Evolutionary conservation across 2,888 invertebrate genomes (phyloP).

Genomic region (Adela reaumurella): DNA sequence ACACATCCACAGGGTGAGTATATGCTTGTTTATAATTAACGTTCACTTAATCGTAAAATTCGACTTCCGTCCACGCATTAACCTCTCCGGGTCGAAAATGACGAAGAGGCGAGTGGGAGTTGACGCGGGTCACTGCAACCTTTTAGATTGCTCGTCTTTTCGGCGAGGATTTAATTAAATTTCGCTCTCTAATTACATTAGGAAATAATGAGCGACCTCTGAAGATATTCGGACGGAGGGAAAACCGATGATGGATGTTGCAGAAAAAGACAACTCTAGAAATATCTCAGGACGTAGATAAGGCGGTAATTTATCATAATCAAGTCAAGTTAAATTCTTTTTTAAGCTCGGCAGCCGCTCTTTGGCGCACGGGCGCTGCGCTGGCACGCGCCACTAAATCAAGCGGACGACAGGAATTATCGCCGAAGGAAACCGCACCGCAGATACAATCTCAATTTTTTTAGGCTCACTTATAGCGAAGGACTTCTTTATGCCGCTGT

Average conservation of each 20-base stretch:
- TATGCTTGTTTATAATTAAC: too few relatives aligned
- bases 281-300: background rate
- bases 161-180: background rate
- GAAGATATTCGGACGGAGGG: background rate
- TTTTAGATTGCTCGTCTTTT: background rate
- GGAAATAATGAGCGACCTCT: background rate
- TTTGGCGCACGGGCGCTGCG: too few relatives aligned
- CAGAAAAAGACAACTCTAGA: background rate
- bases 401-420: constrained; percentile 39
- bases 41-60: too few relatives aligned
- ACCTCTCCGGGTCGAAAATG: too few relatives aligned
- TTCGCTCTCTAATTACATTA: background rate
- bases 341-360: constrained; percentile 23
- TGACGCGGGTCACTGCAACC: background rate
- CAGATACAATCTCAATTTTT: background rate
- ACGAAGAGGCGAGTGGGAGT: too few relatives aligned
- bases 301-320: background rate
- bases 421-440: constrained; percentile 9
- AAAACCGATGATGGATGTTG: background rate
- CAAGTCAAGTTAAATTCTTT: constrained; percentile 14
- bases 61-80: too few relatives aligned
- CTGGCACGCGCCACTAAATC: constrained; percentile 38
- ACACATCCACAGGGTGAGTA: too few relatives aligned
- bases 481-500: background rate
- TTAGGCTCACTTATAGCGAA: background rate